Conservation (phyloP, 1,140 invertebrate genomes). For the Nebria ingens region DNA sequence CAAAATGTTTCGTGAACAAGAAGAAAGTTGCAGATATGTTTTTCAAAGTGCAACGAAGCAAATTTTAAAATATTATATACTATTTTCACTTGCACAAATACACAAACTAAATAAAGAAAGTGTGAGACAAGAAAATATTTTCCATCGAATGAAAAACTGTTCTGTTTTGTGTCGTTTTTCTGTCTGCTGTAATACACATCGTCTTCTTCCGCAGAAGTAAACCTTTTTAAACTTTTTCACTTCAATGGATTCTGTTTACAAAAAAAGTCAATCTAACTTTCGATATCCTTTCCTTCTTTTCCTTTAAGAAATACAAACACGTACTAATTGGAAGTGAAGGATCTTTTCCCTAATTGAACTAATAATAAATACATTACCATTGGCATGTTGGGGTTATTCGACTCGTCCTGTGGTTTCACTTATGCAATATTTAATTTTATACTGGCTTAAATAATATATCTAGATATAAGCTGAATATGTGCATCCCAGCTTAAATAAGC, state of each 20-base stretch:
- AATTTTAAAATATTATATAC: neutral
- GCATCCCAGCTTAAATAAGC: too few relatives aligned
- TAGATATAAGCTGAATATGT: too few relatives aligned
- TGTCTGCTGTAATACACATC: neutral
- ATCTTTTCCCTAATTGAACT: neutral
- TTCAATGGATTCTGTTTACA: neutral
- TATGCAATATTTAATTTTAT: too few relatives aligned
- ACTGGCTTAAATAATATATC: too few relatives aligned
- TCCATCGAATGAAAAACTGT: too few relatives aligned
- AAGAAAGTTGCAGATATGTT: slow-evolving; percentile 5
- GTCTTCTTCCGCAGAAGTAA: neutral
- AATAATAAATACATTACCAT: too few relatives aligned
- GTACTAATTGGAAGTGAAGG: neutral
- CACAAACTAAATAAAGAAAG: slow-evolving; percentile 2
- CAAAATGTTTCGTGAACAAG: neutral
- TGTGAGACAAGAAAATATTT: neutral
- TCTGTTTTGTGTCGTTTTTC: too few relatives aligned
- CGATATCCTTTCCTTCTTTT: too few relatives aligned
- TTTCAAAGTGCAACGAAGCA: slow-evolving; percentile 4
- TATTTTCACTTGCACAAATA: neutral
- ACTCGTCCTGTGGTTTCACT: too few relatives aligned
- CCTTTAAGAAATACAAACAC: neutral
- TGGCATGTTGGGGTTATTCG: too few relatives aligned
- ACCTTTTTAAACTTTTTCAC: neutral
- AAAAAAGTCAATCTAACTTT: neutral